Conservation (phyloP, 2,113 vertebrate species). For the Bufo gargarizans region DNA sequence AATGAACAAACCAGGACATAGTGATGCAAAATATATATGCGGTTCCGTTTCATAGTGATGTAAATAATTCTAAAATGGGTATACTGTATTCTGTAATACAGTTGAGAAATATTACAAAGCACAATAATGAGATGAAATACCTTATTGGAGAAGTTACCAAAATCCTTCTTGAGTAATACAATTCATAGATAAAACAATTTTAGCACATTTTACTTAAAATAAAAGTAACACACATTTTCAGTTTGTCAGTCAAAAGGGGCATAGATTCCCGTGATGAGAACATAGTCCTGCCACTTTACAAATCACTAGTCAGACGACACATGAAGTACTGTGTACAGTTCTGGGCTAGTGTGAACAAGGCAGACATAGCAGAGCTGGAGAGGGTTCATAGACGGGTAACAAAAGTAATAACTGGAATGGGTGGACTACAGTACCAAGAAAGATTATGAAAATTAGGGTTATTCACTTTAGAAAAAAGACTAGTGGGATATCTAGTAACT, state of each 20-base stretch:
- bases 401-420: no score
- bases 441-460: no score
- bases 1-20: neutral
- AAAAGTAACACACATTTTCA: neutral
- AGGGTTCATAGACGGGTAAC: no score
- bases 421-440: no score
- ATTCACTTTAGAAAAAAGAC: no score
- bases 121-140: neutral
- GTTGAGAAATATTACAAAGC: neutral
- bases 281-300: no score
- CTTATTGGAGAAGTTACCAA: neutral
- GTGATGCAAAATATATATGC: neutral
- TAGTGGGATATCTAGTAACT: no score
- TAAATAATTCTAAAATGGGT: neutral
- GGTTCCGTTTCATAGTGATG: neutral
- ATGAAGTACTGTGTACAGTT: no score
- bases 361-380: no score
- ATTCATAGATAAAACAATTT: neutral
- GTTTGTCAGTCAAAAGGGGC: neutral
- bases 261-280: no score
- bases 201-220: neutral
- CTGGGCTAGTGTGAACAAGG: no score
- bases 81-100: neutral
- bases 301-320: no score
- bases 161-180: neutral